Evolutionary conservation across 1,140 invertebrate species (phyloP).

Genomic region (Trichonephila clavipes): DNA sequence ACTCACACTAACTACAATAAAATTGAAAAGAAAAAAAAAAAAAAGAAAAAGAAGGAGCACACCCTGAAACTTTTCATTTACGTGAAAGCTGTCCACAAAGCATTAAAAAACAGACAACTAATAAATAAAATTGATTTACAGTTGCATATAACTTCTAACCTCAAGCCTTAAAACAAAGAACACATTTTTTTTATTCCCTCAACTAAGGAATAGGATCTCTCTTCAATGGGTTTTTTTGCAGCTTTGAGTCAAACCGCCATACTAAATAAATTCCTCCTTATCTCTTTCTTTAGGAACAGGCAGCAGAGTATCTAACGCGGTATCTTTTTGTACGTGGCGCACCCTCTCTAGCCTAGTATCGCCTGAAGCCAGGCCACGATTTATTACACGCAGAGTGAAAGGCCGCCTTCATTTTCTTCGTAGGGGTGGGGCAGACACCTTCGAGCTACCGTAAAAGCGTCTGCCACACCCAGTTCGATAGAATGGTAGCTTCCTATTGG

Average conservation of each 20-base stretch:
- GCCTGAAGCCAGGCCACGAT: slow-evolving; percentile 5
- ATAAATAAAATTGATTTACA: no score
- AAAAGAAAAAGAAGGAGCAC: no score
- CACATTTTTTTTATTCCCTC: neutral
- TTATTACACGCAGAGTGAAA: neutral
- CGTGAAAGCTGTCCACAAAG: no score
- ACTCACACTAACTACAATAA: no score
- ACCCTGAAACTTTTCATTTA: no score
- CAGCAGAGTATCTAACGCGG: slow-evolving; percentile 24
- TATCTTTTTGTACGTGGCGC: slow-evolving; percentile 48
- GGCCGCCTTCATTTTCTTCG: slow-evolving; percentile 72
- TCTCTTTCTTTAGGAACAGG: neutral
- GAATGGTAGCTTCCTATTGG: slow-evolving; percentile 71
- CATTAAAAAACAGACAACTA: no score
- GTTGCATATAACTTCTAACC: no score
- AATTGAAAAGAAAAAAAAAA: no score
- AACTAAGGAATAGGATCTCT: neutral
- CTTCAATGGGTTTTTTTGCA: neutral
- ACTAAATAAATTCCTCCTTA: slow-evolving; percentile 37
- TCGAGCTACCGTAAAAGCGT: slow-evolving; percentile 43
- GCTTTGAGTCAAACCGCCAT: neutral
- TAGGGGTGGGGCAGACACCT: slow-evolving; percentile 70
- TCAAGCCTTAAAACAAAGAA: neutral
- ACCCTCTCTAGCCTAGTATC: neutral
- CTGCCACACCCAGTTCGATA: slow-evolving; percentile 65